Base-by-base conservation (phyloP, 1,140 invertebrate genomes). In the Carcinoscorpius rotundicauda region DNA sequence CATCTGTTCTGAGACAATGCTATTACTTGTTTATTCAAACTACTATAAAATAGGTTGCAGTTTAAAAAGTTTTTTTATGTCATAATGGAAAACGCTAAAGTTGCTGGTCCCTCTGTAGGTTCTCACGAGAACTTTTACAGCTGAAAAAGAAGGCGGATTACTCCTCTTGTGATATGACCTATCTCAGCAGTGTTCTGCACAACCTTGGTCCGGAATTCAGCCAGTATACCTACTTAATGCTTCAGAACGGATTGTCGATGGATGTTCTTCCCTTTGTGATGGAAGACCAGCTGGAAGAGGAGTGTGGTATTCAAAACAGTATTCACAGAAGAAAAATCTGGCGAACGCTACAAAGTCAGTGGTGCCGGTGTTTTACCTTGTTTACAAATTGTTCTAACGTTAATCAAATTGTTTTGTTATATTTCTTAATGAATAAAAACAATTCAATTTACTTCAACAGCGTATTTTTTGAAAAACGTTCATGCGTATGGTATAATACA, bases 101-200 rank as follows among this genome's bases (percentile, higher is more conserved):
- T 29, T 29, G 29, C 29, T 29, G 29, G 29, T 29, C 29, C 2
- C 2, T 29, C 29, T 29, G 2, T 29, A 29, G 93, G 75, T 98
- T 99, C 79, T 87, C 91, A 59, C 80, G 96, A 72, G 96, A 98
- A 78, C 78, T 99, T 63, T 89, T 91, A 75, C 91, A 89, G 72
- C 78, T 99, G 63, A 98, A 98, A 77, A 89, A 91, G 74, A 91
- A 97, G 82, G 91, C 96, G 5, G 96, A 98, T 75, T 99, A 98
- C 75, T 92, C 91, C 52, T 95, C 91, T 56, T 86, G 89, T 72
- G 96, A 99, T 74, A 84, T 87, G 3, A 87, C 88, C 0, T 91
- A 89, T 73, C 80, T 99, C 59, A 93, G 97, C 74, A 86, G 86
- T 62, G 97, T 97, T 77, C 79, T 99, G 4, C 87, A 87, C 74